These are phyloP conservation scores for Alethe diademata DNA, from an alignment of 2,113 vertebrate species.

Conservation along the genomic window DNA sequence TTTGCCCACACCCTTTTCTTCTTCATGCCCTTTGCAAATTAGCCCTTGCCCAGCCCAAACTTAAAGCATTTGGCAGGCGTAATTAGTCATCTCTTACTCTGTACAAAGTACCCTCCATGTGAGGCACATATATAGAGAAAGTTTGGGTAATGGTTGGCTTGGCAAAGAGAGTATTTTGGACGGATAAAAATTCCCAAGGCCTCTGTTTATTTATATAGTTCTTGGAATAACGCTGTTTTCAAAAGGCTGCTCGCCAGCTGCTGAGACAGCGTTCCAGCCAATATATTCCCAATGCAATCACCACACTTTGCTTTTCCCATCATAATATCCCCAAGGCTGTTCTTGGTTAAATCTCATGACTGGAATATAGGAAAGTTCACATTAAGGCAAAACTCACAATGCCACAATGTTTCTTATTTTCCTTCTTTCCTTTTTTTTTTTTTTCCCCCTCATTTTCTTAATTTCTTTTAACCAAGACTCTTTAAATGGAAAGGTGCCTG, in stretches of 20 bases:
- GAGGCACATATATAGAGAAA: conserved; percentile 50
- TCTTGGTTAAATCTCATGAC: conserved; percentile 67
- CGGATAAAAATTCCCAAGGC: conserved; percentile 78
- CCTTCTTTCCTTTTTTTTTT: background rate
- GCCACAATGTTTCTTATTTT: conserved; percentile 21
- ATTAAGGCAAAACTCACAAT: conserved; percentile 30
- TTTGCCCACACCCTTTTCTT: background rate
- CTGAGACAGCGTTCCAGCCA: conserved; percentile 69
- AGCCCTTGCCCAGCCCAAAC: background rate
- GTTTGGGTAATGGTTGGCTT: conserved; percentile 59
- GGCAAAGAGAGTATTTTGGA: conserved; percentile 58
- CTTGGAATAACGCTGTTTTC: conserved; percentile 75
- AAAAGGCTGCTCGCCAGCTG: conserved; percentile 69
- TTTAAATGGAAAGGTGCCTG: background rate
- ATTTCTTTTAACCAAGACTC: background rate
- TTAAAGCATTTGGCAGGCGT: conserved; percentile 14
- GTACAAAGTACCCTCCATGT: conserved; percentile 38
- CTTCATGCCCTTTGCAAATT: background rate
- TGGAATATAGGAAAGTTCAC: conserved; percentile 65
- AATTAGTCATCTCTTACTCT: background rate
- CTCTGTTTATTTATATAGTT: conserved; percentile 85
- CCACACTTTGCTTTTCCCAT: conserved; percentile 64
- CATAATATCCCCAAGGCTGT: conserved; percentile 61
- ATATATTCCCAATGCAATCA: conserved; percentile 66
- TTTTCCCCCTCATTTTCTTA: background rate